Evolutionary conservation across 2,888 invertebrate genomes (phyloP).

Genomic region (Phoenoteleia sp.): DNA sequence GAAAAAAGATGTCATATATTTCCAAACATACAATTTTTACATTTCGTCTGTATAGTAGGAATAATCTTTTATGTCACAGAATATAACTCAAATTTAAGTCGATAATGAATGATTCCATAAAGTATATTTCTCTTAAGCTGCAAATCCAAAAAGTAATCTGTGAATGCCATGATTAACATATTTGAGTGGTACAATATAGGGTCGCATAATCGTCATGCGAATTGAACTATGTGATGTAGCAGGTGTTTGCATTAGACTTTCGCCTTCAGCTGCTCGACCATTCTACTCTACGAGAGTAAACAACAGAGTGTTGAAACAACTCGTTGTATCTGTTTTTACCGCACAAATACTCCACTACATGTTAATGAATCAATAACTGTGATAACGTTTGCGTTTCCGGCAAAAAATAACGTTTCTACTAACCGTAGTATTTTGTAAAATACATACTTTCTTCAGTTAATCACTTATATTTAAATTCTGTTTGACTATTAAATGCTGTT

Average conservation of each 20-base stretch:
- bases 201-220: constrained; percentile 57
- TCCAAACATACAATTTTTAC: too few species aligned
- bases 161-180: constrained; percentile 50
- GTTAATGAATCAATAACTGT: constrained; percentile 55
- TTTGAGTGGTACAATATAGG: constrained; percentile 51
- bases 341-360: constrained; percentile 18
- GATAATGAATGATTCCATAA: constrained; percentile 33
- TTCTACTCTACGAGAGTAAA: constrained; percentile 44
- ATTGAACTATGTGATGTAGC: constrained; percentile 61
- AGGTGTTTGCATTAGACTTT: constrained; percentile 64
- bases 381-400: constrained; percentile 26
- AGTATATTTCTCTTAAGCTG: constrained; percentile 42
- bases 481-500: not conserved
- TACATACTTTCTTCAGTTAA: not conserved
- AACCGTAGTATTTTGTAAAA: not conserved
- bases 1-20: too few species aligned
- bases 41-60: too few species aligned
- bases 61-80: not conserved
- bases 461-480: not conserved
- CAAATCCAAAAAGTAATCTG: constrained; percentile 56
- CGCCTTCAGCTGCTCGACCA: constrained; percentile 57
- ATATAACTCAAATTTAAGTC: constrained; percentile 1
- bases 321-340: constrained; percentile 59
- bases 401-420: constrained; percentile 2
- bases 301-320: constrained; percentile 56